Percentiles rank a stretch among this genome's conserved stretches.
Evolutionary conservation across 2,888 invertebrate species (phyloP).

Genomic region (Amphipyra berbera): DNA sequence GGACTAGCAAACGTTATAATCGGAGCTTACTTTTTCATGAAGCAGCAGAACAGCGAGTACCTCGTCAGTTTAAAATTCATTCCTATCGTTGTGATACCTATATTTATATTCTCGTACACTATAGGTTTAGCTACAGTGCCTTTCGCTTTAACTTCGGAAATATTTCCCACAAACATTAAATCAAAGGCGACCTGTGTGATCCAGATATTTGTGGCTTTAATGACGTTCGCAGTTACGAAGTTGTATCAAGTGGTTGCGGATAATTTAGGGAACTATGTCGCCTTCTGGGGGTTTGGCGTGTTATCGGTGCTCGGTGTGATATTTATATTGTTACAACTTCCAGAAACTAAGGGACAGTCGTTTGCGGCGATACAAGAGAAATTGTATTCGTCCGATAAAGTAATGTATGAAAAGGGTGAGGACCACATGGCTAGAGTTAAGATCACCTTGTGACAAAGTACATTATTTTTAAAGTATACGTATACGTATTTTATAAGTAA

Average conservation of each 20-base stretch:
- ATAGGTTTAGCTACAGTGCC: slow-evolving; percentile 91
- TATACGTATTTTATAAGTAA: slow-evolving; percentile 39
- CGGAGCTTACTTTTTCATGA: slow-evolving; percentile 89
- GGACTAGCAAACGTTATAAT: slow-evolving; percentile 87
- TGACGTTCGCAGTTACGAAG: slow-evolving; percentile 90
- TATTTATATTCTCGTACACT: slow-evolving; percentile 91
- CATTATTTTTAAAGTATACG: slow-evolving; percentile 32
- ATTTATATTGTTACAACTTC: slow-evolving; percentile 87
- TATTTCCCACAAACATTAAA: slow-evolving; percentile 91
- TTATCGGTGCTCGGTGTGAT: slow-evolving; percentile 87
- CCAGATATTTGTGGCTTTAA: slow-evolving; percentile 90
- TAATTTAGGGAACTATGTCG: slow-evolving; percentile 85
- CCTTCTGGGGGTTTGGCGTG: slow-evolving; percentile 89
- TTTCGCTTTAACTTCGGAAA: slow-evolving; percentile 91
- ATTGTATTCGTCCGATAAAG: slow-evolving; percentile 78
- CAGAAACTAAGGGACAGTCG: slow-evolving; percentile 91
- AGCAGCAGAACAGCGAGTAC: slow-evolving; percentile 82
- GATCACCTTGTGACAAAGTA: slow-evolving; percentile 70
- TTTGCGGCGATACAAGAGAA: slow-evolving; percentile 90
- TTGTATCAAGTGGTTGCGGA: slow-evolving; percentile 89
- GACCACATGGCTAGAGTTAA: slow-evolving; percentile 77
- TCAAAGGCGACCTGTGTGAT: slow-evolving; percentile 91
- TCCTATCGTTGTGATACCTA: slow-evolving; percentile 89
- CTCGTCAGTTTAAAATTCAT: slow-evolving; percentile 86
- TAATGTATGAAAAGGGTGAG: slow-evolving; percentile 77